Evolutionary conservation across 2,888 invertebrate species (phyloP), one percentile per base, ranked within the genome.

Genomic region (Ectropis crepuscularia): DNA sequence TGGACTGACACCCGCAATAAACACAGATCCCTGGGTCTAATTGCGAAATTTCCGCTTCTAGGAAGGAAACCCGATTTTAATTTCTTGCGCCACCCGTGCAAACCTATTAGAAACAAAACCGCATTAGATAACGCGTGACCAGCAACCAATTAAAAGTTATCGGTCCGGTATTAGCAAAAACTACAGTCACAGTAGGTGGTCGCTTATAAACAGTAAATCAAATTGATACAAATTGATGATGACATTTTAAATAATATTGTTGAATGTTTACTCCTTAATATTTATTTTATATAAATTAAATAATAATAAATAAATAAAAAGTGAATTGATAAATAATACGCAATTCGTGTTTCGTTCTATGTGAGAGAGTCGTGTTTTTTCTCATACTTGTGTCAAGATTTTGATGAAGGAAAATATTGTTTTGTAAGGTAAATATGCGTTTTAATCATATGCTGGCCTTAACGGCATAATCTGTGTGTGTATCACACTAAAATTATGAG

Each of bases 111-210:
- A 12, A 72, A 73, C 69, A 71, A 61, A 71, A 70, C 72, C 73
- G 61, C 71, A 66, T 66, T 70, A 77, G 72, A 77, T 73, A 76
- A 76, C 75, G 74, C 75, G 73, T 76, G 76, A 73, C 78, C 75
- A 74, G 74, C 76, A 74, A 72, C 79, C 82, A 87, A 88, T 87
- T 87, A 87, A 88, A 88, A 87, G 78, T 88, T 88, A 71, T 80
- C 66, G 79, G 77, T 77, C 76, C 76, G 76, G 76, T 83, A 85
- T 87, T 86, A 83, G 79, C 86, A 89, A 88, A 88, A 89, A 88
- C 83, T 82, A 65, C 47, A 59, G 58, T 59, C 58, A 50, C 54
- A 54, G 45, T 54, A 50, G n/a, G 41, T 42, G 37, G 10, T 11
- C 6, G 41, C 9, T 28, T 57, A 57, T 36, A 50, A 54, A 11